Evolutionary conservation across 2,888 invertebrate genomes (phyloP), one percentile per base, ranked within the genome.

Genomic region (Coenonympha glycerion): DNA sequence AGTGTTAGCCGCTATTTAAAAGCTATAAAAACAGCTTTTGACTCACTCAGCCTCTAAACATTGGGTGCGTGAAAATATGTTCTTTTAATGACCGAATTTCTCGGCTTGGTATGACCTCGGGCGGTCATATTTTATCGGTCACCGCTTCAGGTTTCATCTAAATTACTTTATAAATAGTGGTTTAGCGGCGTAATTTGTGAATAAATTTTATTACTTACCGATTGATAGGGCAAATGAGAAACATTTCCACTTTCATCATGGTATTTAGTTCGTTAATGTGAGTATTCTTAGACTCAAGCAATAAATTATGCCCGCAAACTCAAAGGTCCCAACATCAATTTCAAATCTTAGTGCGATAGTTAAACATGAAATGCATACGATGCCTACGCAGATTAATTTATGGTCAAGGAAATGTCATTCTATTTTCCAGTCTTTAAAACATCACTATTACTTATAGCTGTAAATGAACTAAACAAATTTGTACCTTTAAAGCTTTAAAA

Each of bases 1-100:
- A 73, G 74, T 76, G 73, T 75, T 74, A 76, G 76, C 73, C 73
- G 70, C 74, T 69, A 81, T 85, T 84, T 79, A 79, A 80, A 81
- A 78, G 79, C 68, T 67, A 79, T 84, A 84, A 83, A n/a, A 83
- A 78, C 62, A 56, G 71, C 67, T 73, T 80, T 77, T 72, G 73
- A 76, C 64, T 67, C 66, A 73, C 68, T 73, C 64, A 65, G 61
- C 63, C 64, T 66, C 65, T 67, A 69, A 73, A 71, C 74, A 73
- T 76, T 71, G 65, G 69, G 66, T 76, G 75, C 74, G 79, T 80
- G 73, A 76, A 80, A 82, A 79, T 78, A 80, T 81, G 72, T 76
- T 69, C 55, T 69, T 77, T 81, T 83, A 82, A 83, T 81, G 70
- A 73, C 59, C 65, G 62, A 73, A 75, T 71, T 75, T 74, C 71